Evolutionary conservation across 2,888 invertebrate species (phyloP).

Genomic region (Temnothorax rugatulus): DNA sequence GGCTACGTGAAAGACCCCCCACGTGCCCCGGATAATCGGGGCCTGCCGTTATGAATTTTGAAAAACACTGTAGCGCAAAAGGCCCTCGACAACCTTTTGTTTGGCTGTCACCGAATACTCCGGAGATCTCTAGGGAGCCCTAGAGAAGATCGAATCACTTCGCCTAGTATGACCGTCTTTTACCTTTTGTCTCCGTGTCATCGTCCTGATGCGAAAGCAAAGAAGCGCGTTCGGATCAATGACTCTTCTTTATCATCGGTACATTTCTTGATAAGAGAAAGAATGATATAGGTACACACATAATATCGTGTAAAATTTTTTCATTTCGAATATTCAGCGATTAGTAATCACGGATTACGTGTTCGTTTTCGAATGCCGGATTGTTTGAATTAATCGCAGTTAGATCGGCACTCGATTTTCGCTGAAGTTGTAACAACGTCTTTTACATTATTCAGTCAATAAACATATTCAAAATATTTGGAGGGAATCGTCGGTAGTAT

Average conservation of each 20-base stretch:
- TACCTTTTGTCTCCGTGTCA: conserved; percentile 50
- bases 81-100: conserved; percentile 80
- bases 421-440: background rate
- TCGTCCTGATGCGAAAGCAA: conserved; percentile 20
- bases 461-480: background rate
- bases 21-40: conserved; percentile 80
- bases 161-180: conserved; percentile 49
- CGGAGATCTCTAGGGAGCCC: conserved; percentile 60
- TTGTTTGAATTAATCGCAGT: background rate
- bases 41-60: conserved; percentile 82
- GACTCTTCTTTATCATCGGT: conserved; percentile 5
- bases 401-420: background rate
- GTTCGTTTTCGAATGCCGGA: background rate
- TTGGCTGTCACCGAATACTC: conserved; percentile 80
- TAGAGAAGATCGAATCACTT: conserved; percentile 56
- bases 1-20: conserved; percentile 69
- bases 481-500: background rate
- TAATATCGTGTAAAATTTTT: background rate
- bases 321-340: background rate
- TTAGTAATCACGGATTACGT: background rate
- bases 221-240: conserved; percentile 13
- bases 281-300: background rate
- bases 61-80: conserved; percentile 82
- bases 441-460: background rate
- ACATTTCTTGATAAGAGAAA: background rate